Evolutionary conservation across 2,797 vertebrate genomes (phyloP).

Genomic region (Cephalopachus bancanus): DNA sequence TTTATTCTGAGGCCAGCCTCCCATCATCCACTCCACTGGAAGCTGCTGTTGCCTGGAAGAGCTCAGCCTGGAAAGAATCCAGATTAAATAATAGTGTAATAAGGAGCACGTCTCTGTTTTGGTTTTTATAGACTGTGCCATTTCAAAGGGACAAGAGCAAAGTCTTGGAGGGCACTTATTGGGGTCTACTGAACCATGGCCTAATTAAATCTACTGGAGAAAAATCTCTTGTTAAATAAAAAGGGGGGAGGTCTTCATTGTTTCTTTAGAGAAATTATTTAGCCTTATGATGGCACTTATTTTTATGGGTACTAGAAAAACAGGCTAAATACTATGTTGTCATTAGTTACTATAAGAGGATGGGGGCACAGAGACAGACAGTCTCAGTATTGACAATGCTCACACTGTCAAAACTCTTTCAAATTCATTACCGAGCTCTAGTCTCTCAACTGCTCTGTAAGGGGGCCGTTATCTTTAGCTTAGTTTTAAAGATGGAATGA

Average conservation of each 20-base stretch:
- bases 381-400: background rate
- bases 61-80: constrained; percentile 78
- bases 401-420: background rate
- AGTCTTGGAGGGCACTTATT: background rate
- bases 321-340: background rate
- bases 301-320: background rate
- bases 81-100: constrained; percentile 76
- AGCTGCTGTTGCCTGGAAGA: constrained; percentile 62
- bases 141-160: constrained; percentile 75
- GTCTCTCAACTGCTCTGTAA: background rate
- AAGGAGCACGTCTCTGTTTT: constrained; percentile 55
- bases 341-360: background rate
- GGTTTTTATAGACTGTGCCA: constrained; percentile 68
- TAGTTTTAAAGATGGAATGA: background rate
- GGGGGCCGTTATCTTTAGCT: background rate
- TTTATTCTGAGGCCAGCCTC: constrained; percentile 74
- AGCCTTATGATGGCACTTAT: background rate
- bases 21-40: constrained; percentile 68
- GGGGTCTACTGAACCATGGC: constrained; percentile 16
- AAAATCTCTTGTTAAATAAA: constrained; percentile 10
- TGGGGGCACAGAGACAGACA: rapidly evolving
- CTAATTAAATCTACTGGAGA: constrained; percentile 45
- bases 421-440: background rate
- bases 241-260: background rate
- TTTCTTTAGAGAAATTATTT: constrained; percentile 51